phyloP scores from a whole-genome alignment of 1,140 invertebrate species.

The Druon quercuslanigerum region DNA sequence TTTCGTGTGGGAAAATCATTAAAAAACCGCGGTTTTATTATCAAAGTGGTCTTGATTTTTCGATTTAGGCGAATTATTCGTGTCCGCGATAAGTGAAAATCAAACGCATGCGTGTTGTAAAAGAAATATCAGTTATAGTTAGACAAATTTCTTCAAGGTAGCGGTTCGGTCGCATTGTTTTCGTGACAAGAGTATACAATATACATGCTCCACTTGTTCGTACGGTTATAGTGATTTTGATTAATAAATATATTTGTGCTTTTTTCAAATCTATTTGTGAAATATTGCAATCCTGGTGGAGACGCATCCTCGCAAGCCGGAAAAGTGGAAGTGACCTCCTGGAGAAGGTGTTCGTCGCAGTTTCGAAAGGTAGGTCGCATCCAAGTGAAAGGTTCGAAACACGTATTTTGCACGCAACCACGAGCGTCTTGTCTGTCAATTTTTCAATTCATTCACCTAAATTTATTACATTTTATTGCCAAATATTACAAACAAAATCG shows the following conservation, averaged over 20 bases:
- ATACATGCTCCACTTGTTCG: conserved; percentile 32
- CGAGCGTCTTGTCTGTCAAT: conserved; percentile 14
- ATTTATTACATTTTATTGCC: background rate
- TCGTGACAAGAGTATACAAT: conserved; percentile 46
- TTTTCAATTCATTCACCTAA: background rate
- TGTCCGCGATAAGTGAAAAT: background rate
- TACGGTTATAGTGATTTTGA: background rate
- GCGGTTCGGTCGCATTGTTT: conserved; percentile 62
- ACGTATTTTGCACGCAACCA: background rate
- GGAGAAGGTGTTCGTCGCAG: conserved; percentile 30
- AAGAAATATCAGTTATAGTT: conserved; percentile 44
- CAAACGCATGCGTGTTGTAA: conserved; percentile 49
- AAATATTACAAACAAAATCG: too few relatives aligned
- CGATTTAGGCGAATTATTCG: background rate
- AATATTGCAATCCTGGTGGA: background rate
- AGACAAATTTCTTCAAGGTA: conserved; percentile 54
- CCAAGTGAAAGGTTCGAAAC: conserved; percentile 3
- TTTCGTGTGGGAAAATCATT: background rate
- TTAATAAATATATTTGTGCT: background rate
- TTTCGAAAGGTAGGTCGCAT: conserved; percentile 24
- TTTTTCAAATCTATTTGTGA: conserved; percentile 9
- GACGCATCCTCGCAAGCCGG: background rate
- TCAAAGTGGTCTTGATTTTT: background rate
- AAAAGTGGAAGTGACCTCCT: background rate
- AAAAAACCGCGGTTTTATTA: background rate